Percentiles rank a stretch among this genome's conserved stretches.
phyloP scores from a whole-genome alignment of 2,888 invertebrate genomes.

The Sesia apiformis region DNA sequence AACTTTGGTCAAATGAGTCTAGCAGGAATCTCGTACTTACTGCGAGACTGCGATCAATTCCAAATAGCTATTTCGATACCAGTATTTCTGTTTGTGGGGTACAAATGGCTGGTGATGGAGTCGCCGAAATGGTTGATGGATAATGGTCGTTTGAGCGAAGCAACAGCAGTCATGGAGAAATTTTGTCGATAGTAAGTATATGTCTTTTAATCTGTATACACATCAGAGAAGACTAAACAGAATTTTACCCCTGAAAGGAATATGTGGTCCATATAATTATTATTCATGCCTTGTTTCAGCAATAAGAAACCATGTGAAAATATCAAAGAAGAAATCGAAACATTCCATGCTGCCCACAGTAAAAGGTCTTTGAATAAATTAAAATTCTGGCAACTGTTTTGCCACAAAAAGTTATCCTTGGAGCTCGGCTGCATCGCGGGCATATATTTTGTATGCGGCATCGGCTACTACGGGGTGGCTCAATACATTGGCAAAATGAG shows the following conservation, averaged over 20 bases:
- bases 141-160: slow-evolving; percentile 27
- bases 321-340: slow-evolving; percentile 35
- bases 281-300: slow-evolving; percentile 22
- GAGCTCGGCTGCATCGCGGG: slow-evolving; percentile 79
- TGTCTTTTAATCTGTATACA: too few species aligned
- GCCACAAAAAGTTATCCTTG: slow-evolving; percentile 63
- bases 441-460: slow-evolving; percentile 84
- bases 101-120: slow-evolving; percentile 33
- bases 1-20: slow-evolving; percentile 42
- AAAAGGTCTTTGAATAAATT: slow-evolving; percentile 16
- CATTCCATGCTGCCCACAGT: slow-evolving; percentile 17
- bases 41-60: slow-evolving; percentile 39
- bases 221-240: not conserved
- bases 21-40: slow-evolving; percentile 40
- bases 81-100: slow-evolving; percentile 25
- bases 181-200: slow-evolving; percentile 40
- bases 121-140: slow-evolving; percentile 59
- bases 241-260: not conserved
- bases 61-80: slow-evolving; percentile 46
- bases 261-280: not conserved
- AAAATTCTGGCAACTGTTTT: slow-evolving; percentile 46
- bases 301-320: slow-evolving; percentile 23
- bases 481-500: slow-evolving; percentile 84
- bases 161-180: slow-evolving; percentile 35
- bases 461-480: slow-evolving; percentile 89